phyloP scores from a whole-genome alignment of 2,888 invertebrate genomes.

The Schizotus pectinicornis region DNA sequence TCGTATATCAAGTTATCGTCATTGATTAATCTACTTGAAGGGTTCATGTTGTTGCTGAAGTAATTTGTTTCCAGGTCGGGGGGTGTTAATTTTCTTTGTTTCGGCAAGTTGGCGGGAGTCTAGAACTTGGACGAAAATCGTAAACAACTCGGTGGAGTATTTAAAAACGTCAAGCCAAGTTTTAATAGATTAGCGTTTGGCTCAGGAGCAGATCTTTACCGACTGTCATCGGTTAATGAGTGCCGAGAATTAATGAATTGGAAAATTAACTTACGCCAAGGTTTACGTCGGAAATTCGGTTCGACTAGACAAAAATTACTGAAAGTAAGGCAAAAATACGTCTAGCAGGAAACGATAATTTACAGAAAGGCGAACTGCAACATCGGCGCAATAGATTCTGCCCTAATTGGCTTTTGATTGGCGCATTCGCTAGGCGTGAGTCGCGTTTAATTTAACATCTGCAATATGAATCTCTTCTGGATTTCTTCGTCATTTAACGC shows the following conservation, averaged over 20 bases:
- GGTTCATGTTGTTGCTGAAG: constrained; percentile 41
- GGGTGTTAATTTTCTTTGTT: constrained; percentile 36
- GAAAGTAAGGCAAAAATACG: too few relatives aligned
- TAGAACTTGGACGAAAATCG: constrained; percentile 20
- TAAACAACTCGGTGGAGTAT: constrained; percentile 15
- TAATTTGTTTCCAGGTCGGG: constrained; percentile 38
- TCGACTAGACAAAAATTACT: too few relatives aligned
- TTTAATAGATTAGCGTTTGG: constrained; percentile 22
- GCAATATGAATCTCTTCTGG: too few relatives aligned
- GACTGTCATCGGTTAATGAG: constrained; percentile 21
- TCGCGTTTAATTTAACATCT: too few relatives aligned
- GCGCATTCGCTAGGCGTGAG: too few relatives aligned
- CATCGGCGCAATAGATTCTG: too few relatives aligned
- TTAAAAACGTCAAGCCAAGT: constrained; percentile 19
- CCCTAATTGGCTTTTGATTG: too few relatives aligned
- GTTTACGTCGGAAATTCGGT: too few relatives aligned
- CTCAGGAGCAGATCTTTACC: constrained; percentile 17
- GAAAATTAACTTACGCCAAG: constrained; percentile 11
- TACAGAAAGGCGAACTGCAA: too few relatives aligned
- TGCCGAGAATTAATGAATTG: constrained; percentile 18
- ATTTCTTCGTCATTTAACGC: too few relatives aligned
- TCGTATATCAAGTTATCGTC: constrained; percentile 48
- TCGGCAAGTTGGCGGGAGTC: constrained; percentile 9
- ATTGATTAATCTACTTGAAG: constrained; percentile 47
- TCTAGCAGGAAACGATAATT: too few relatives aligned